A percentile compares a stretch with the other conserved stretches of the same genome.
Evolutionary conservation across 2,797 vertebrate genomes (phyloP).

Genomic region (Carapus acus): DNA sequence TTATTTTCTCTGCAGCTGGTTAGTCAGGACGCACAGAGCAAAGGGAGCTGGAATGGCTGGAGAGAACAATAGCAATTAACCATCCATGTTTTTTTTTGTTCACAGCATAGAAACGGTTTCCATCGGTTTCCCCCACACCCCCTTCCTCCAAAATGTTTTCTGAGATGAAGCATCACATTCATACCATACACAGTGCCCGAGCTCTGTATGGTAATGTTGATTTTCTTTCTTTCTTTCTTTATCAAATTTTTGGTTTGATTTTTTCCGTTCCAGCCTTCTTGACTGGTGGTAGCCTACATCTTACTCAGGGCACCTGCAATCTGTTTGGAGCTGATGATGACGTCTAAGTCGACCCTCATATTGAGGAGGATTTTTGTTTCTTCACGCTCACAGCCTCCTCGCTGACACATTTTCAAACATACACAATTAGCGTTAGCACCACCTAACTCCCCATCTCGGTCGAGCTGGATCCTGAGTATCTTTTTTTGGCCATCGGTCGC

Average conservation of each 20-base stretch:
- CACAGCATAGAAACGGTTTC: conserved; percentile 59
- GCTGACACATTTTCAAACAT: conserved; percentile 47
- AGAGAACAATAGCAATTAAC: conserved; percentile 65
- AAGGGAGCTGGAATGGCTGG: conserved; percentile 49
- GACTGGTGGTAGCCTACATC: conserved; percentile 75
- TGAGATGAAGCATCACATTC: conserved; percentile 68
- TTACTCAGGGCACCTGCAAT: conserved; percentile 50
- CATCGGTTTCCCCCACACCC: conserved; percentile 64
- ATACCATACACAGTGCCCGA: conserved; percentile 71
- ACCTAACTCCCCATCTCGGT: too few species aligned
- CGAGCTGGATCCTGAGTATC: too few species aligned
- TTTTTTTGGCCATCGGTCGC: not conserved
- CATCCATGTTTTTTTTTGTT: conserved; percentile 64
- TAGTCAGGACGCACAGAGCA: conserved; percentile 24
- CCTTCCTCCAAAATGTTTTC: conserved; percentile 33
- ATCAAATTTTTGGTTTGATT: conserved; percentile 58
- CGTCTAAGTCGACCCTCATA: conserved; percentile 26
- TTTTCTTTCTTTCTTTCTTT: conserved; percentile 50
- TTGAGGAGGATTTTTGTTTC: conserved; percentile 61
- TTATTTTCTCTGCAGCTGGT: conserved; percentile 25
- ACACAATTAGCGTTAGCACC: too few species aligned
- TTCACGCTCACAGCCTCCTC: conserved; percentile 43
- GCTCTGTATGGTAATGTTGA: conserved; percentile 72
- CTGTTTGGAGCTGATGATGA: conserved; percentile 41
- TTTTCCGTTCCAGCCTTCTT: conserved; percentile 64